These are phyloP conservation scores for Meghimatium bilineatum DNA, from an alignment of 2,888 invertebrate genomes.

Conservation along the genomic window DNA sequence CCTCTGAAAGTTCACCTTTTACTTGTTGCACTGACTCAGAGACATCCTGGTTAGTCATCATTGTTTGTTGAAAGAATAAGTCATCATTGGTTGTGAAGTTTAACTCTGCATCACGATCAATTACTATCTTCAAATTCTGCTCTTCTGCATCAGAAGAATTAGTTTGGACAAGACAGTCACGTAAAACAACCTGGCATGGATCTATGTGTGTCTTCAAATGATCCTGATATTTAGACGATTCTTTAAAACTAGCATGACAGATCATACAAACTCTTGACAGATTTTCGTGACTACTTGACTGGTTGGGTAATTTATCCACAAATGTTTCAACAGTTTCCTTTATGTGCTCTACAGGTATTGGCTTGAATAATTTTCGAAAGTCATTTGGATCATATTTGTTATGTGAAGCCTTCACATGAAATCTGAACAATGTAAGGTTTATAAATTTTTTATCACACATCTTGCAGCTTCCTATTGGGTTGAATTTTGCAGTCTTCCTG, in stretches of 20 bases:
- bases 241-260: background rate
- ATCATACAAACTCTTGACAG: background rate
- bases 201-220: background rate
- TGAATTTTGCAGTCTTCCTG: background rate
- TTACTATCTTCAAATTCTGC: background rate
- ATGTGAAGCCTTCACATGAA: conserved; percentile 10
- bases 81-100: background rate
- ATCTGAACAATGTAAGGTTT: background rate
- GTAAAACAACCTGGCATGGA: background rate
- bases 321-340: background rate
- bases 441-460: background rate
- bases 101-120: background rate
- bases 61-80: background rate
- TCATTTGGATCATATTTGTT: background rate
- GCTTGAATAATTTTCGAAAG: background rate
- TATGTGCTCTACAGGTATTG: background rate
- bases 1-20: background rate
- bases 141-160: background rate
- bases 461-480: background rate
- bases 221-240: background rate
- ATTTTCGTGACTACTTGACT: background rate
- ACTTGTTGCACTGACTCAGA: background rate
- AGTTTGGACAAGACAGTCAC: background rate
- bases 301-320: too few species aligned
- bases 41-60: background rate